Evolutionary conservation across 2,797 vertebrate genomes (phyloP).

Genomic region (Hafferia zeledoni): DNA sequence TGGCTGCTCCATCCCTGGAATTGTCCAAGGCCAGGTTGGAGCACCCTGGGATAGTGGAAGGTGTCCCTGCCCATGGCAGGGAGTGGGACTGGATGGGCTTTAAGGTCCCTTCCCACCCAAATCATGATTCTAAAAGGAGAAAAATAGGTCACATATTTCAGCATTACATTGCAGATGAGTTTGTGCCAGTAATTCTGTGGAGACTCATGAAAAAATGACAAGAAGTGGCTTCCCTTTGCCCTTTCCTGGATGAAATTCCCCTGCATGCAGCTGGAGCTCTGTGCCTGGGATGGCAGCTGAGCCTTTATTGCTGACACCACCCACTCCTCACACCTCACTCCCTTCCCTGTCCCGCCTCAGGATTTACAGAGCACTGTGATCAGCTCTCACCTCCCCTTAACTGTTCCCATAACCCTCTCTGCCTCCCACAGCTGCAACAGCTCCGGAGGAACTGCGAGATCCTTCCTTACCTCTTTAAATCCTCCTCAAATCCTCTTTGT

Average conservation of each 20-base stretch:
- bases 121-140: background rate
- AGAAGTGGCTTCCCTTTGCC: background rate
- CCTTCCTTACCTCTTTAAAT: background rate
- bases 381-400: background rate
- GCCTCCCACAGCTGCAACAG: background rate
- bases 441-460: fast-evolving
- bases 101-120: background rate
- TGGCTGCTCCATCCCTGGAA: background rate
- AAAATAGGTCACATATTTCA: background rate
- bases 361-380: fast-evolving
- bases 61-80: background rate
- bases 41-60: fast-evolving
- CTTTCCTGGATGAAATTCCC: background rate
- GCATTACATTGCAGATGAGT: background rate
- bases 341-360: background rate
- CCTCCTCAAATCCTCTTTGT: background rate
- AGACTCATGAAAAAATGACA: background rate
- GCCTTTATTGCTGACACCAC: fast-evolving
- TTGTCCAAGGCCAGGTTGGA: background rate
- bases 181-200: background rate
- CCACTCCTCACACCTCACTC: background rate
- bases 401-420: too few species aligned
- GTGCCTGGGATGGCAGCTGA: background rate
- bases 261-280: fast-evolving
- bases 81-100: background rate